Percentiles rank a stretch among this genome's conserved stretches.
phyloP scores from a whole-genome alignment of 2,113 vertebrate species.

The Platichthys flesus region DNA sequence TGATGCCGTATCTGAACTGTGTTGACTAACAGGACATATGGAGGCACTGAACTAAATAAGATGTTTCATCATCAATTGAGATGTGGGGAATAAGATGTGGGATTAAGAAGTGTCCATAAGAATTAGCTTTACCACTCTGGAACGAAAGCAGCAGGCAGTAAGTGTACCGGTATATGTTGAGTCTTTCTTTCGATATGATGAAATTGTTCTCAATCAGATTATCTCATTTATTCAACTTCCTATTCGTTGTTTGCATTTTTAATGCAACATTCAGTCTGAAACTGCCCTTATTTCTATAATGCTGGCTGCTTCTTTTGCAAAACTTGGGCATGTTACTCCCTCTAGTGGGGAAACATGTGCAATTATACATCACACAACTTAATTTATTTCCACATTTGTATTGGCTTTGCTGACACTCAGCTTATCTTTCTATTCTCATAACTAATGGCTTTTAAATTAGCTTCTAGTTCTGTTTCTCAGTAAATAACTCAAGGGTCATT shows the following conservation, averaged over 20 bases:
- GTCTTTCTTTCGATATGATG: not conserved
- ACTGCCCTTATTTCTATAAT: not conserved
- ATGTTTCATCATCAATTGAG: not conserved
- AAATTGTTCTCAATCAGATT: not conserved
- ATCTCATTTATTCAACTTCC: not conserved
- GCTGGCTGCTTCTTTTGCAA: not conserved
- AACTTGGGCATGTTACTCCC: conserved; percentile 47
- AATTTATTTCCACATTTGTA: conserved; percentile 11
- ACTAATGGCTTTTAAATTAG: conserved; percentile 35
- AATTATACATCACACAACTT: conserved; percentile 31
- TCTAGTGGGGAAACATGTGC: conserved; percentile 59
- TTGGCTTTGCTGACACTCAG: conserved; percentile 14
- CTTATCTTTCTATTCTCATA: conserved; percentile 17
- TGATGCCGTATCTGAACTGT: not conserved
- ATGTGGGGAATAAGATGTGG: not conserved
- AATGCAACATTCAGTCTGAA: not conserved
- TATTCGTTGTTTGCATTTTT: not conserved
- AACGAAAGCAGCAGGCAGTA: not conserved
- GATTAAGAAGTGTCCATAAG: not conserved
- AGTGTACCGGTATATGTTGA: not conserved
- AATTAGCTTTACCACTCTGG: not conserved
- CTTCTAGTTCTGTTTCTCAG: conserved; percentile 9
- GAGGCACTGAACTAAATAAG: not conserved
- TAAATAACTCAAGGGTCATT: conserved; percentile 42
- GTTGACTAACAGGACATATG: not conserved